phyloP scores from a whole-genome alignment of 2,113 vertebrate genomes.

The Dryoscopus gambensis region DNA sequence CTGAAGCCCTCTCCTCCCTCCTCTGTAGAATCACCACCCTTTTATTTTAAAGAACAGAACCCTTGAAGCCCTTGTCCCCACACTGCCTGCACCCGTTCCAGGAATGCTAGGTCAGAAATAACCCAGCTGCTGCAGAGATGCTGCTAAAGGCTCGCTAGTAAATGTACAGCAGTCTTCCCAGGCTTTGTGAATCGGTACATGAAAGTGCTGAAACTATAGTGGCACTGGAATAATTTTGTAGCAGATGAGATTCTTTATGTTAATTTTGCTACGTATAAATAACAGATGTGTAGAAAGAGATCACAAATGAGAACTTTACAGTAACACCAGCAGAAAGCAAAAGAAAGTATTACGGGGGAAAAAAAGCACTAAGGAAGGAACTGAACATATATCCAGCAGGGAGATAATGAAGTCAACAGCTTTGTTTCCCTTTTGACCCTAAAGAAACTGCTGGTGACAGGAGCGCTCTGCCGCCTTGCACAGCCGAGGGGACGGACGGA shows the following conservation, averaged over 20 bases:
- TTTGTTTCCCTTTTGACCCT: too few relatives aligned
- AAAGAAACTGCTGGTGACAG: not conserved
- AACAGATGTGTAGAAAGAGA: not conserved
- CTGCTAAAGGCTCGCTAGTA: too few relatives aligned
- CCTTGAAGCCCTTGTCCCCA: not conserved
- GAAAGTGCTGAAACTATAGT: accelerated
- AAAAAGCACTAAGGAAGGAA: not conserved
- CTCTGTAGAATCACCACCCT: not conserved
- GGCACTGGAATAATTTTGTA: accelerated
- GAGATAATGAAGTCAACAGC: accelerated
- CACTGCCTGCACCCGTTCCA: accelerated
- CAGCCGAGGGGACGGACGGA: not conserved
- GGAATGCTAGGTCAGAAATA: not conserved
- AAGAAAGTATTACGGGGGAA: accelerated
- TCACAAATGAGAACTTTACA: not conserved
- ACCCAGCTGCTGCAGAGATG: accelerated
- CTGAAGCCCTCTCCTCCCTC: not conserved
- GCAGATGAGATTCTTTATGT: accelerated
- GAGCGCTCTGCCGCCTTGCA: not conserved
- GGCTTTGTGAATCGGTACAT: accelerated
- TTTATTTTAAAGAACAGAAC: not conserved
- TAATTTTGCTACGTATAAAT: not conserved
- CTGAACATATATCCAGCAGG: accelerated
- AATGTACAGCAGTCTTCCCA: accelerated
- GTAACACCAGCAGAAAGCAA: not conserved